A percentile compares a stretch with the other conserved stretches of the same genome.
Evolutionary conservation across 2,888 invertebrate species (phyloP).

Genomic region (Pammene aurita): DNA sequence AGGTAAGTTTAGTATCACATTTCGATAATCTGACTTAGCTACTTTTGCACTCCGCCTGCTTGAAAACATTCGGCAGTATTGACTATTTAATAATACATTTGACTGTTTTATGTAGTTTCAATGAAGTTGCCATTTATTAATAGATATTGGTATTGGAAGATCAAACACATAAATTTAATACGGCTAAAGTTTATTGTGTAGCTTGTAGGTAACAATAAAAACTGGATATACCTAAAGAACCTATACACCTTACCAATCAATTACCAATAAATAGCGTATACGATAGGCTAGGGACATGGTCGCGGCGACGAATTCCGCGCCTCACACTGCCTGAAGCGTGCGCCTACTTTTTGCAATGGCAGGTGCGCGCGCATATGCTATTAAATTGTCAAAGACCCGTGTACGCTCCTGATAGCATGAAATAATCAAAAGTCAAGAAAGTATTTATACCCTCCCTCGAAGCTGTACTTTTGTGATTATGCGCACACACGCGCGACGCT

Average conservation of each 20-base stretch:
- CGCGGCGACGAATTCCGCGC: slow-evolving; percentile 80
- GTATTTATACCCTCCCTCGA: slow-evolving; percentile 38
- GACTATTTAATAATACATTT: too few relatives aligned
- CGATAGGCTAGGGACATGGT: slow-evolving; percentile 71
- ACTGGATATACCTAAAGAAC: slow-evolving; percentile 59
- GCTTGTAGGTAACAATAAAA: slow-evolving; percentile 65
- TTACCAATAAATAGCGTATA: slow-evolving; percentile 80
- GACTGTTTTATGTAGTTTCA: background rate
- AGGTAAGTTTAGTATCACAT: too few relatives aligned
- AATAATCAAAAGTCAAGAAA: slow-evolving; percentile 73
- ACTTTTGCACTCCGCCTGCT: too few relatives aligned
- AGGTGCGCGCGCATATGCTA: slow-evolving; percentile 81
- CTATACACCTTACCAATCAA: slow-evolving; percentile 80
- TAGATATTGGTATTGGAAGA: slow-evolving; percentile 40
- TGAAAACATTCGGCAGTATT: too few relatives aligned
- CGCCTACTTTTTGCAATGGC: slow-evolving; percentile 80
- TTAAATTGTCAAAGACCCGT: slow-evolving; percentile 81
- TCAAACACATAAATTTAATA: slow-evolving; percentile 46
- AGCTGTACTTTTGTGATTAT: slow-evolving; percentile 40
- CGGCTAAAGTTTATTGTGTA: slow-evolving; percentile 58
- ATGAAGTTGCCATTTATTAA: background rate
- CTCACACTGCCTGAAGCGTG: slow-evolving; percentile 78
- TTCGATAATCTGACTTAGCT: too few relatives aligned
- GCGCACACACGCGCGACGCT: slow-evolving; percentile 46
- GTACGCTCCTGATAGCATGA: slow-evolving; percentile 65